Percentiles rank a stretch among this genome's conserved stretches.
Conservation (phyloP, 2,113 vertebrate species). For the Chamaea fasciata region DNA sequence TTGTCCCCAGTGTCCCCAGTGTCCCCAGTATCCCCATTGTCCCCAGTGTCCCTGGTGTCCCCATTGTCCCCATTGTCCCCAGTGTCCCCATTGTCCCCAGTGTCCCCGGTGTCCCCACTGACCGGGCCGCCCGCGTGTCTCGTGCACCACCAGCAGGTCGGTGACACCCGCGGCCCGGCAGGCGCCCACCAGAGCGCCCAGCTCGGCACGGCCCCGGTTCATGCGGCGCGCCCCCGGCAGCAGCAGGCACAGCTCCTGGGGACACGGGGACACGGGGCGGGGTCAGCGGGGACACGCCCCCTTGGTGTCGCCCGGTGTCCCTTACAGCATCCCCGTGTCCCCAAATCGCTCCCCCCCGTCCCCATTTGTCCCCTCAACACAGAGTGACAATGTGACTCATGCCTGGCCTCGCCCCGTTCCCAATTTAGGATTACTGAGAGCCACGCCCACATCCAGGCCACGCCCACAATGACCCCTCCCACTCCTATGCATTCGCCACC, state of each 20-base stretch:
- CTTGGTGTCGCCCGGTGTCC: not conserved
- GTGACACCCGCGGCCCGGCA: not conserved
- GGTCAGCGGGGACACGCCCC: not conserved
- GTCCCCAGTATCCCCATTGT: no score
- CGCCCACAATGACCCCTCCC: no score
- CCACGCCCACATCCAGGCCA: not conserved
- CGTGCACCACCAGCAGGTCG: not conserved
- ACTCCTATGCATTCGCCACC: not conserved
- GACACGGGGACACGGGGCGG: not conserved
- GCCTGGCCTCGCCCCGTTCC: fast-evolving
- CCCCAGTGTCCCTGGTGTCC: no score
- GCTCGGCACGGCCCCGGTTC: not conserved
- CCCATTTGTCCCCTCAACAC: not conserved
- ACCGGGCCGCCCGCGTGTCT: not conserved
- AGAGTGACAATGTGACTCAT: not conserved
- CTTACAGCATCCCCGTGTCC: no score
- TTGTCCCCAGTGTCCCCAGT: no score
- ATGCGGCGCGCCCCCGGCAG: not conserved
- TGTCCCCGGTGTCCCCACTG: not conserved
- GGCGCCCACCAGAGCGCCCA: not conserved
- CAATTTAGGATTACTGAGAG: fast-evolving
- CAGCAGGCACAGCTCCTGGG: not conserved
- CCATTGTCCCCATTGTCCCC: no score
- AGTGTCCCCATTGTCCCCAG: no score
- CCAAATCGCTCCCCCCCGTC: not conserved